phyloP scores from a whole-genome alignment of 2,888 invertebrate species.

The Plebejus argus region DNA sequence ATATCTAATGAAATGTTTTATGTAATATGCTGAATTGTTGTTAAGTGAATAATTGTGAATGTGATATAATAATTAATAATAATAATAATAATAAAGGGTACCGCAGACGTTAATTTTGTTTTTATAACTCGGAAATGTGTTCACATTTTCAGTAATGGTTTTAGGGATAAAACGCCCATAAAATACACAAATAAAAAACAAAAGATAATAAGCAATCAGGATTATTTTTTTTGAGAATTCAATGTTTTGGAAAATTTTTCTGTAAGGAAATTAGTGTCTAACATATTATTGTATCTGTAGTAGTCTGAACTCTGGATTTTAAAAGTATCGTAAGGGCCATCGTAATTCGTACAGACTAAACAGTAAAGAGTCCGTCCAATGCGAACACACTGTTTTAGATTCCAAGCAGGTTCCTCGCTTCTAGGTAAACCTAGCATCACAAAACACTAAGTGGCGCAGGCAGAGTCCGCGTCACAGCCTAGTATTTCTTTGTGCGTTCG shows the following conservation, averaged over 20 bases:
- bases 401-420: neutral
- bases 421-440: neutral
- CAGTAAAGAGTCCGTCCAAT: neutral
- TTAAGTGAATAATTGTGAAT: no score
- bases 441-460: constrained; percentile 5
- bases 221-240: neutral
- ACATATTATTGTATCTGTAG: no score
- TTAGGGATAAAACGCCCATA: neutral
- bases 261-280: no score
- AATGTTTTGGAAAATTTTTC: neutral
- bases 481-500: neutral
- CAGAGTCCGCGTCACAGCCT: neutral
- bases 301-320: no score
- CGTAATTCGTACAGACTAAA: no score
- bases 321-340: no score
- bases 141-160: neutral
- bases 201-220: constrained; percentile 9
- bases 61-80: no score
- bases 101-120: neutral
- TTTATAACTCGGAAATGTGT: neutral
- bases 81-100: no score
- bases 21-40: no score
- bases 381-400: neutral
- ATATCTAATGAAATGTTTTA: no score
- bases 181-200: neutral